Base-by-base conservation (phyloP, 2,113 vertebrate species). In the Larimichthys polyactis region DNA sequence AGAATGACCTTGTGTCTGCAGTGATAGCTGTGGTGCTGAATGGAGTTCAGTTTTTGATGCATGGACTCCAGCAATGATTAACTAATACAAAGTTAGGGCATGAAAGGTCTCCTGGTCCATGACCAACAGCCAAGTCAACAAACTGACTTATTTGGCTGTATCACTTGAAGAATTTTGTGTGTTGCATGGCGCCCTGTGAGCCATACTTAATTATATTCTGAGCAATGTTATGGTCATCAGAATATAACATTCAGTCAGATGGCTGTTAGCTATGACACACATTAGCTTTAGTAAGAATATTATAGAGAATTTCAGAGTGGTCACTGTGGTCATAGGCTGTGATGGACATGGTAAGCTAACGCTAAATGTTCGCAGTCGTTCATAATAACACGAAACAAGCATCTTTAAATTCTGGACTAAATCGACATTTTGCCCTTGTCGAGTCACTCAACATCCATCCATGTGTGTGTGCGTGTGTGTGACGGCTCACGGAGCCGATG, bases 391-490 rank as follows among this genome's bases (percentile, higher is more conserved):
- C 16, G 15, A 68, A 62, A 71, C 32, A 24, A 66, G 9, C 32
- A 24, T 43, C 20, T 79, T 69, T 54, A 49, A 40, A 74, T 24
- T 12, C 29, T 17, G 43, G 2, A 48, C 52, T 44, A 27, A 58
- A 22, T 71, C 24, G 46, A 71, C 51, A 8, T 22, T 59, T 8
- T 78, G 40, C 49, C 79, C 67, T 76, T 84, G 64, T 81, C 11
- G 69, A 75, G 71, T 63, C 32, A 40, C 29, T 48, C 78, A 58
- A 57, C 60, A 64, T 82, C 27, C 48, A 5, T 22, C 17, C n/a
- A 19, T 62, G 59, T 54, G 52, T 22, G 19, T 52, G 19, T 46
- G 46, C 57, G 65, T 62, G 60, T 70, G 19, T 44, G 62, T 73
- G 14, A 63, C 10, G 64, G 71, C 60, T 24, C 2, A 3, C 57